Evolutionary conservation across 2,888 invertebrate species (phyloP).

Genomic region (Metellina segmentata): DNA sequence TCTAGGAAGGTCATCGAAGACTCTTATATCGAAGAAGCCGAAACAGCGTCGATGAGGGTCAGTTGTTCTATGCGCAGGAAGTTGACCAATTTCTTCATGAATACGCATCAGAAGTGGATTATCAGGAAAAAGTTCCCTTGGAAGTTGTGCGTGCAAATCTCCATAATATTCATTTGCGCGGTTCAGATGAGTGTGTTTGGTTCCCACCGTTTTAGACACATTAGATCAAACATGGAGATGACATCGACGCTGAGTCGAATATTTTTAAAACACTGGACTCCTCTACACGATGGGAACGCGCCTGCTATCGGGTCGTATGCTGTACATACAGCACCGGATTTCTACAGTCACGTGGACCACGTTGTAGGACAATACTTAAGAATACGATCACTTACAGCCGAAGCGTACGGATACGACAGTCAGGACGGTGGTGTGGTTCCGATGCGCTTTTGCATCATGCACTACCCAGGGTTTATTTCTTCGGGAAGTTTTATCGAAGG

Average conservation of each 20-base stretch:
- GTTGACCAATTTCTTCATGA: conserved; percentile 97
- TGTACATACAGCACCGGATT: conserved; percentile 90
- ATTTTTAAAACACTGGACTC: conserved; percentile 92
- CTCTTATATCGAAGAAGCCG: not conserved
- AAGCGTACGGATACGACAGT: conserved; percentile 76
- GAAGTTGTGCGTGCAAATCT: conserved; percentile 95
- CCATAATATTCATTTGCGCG: conserved; percentile 97
- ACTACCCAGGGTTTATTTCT: conserved; percentile 89
- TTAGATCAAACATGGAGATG: conserved; percentile 96
- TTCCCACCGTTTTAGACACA: conserved; percentile 91
- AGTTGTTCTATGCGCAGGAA: conserved; percentile 80
- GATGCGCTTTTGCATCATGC: conserved; percentile 88
- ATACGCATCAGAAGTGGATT: conserved; percentile 98
- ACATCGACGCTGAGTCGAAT: conserved; percentile 94
- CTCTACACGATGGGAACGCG: conserved; percentile 94
- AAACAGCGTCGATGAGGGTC: not conserved
- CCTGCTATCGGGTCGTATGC: conserved; percentile 94
- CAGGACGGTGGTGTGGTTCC: conserved; percentile 82
- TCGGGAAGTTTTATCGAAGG: conserved; percentile 95
- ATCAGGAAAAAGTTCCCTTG: conserved; percentile 96
- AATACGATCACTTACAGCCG: conserved; percentile 59
- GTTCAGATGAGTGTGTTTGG: conserved; percentile 96
- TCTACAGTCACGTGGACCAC: conserved; percentile 90
- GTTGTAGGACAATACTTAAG: conserved; percentile 84
- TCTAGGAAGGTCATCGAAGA: not conserved